Base-by-base conservation (phyloP, 1,140 invertebrate species). In the Drosophila hydei region DNA sequence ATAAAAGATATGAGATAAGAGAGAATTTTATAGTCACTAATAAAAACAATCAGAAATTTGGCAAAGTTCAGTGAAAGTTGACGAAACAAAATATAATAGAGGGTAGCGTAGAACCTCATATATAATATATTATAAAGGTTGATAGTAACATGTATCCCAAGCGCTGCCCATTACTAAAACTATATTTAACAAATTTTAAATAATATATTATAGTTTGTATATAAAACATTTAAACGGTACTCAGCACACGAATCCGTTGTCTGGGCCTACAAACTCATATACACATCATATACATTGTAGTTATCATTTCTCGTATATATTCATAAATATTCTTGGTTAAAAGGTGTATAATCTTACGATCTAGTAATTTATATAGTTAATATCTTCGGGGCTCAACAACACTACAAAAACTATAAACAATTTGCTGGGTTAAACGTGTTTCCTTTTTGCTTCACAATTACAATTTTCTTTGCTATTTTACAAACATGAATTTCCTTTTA, bases 301-400 rank as follows among this genome's bases (percentile, higher is more conserved):
- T 43, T 58, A 38, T 27, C n/a, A 60, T 38, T 50, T 27, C 30
- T 36, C 21, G 18, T 16, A 11, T 48, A 50, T 73, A 62, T 75
- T 65, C 79, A 75, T 62, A 70, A 70, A 55, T 42, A 63, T 52
- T 69, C 72, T 75, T 78, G 21, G 48, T 21, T 56, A 55, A 67
- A 62, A 68, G 11, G 36, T 55, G 56, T 70, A 67, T 48, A 43
- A 48, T 60, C 67, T 84, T 84, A 84, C 0, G 12, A 48, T 7
- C 79, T 83, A 83, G 25, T 40, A 61, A 43, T 56, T 76, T 68
- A 62, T 85, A 72, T 72, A 63, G 45, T 18, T 84, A 80, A 81
- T 80, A 81, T 80, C 72, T 72, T 78, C 55, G 38, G 68, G 63
- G 59, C 61, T 79, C 38, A 79, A 85, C 74, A 84, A 70, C 56